Base-by-base conservation (phyloP, 2,797 vertebrate species). In the Mycteria americana region DNA sequence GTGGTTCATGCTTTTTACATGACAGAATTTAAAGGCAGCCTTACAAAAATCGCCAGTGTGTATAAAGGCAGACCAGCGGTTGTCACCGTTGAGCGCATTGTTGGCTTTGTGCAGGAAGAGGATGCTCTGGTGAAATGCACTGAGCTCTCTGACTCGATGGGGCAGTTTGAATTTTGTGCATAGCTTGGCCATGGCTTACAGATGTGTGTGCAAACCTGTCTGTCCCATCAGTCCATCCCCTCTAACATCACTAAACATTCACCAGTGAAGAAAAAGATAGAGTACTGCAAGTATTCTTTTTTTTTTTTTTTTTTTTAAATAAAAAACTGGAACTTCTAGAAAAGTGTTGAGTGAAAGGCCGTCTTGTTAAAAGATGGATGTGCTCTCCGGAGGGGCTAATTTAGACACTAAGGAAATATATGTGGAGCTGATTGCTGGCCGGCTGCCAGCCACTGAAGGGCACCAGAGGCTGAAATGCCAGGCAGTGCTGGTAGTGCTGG, bases 351-450 rank as follows among this genome's bases (percentile, higher is more conserved):
- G 84, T 81, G 84, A 89, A 94, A 88, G 43, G 46, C 69, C 0
- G 1, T 78, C 84, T 96, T 51, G 59, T 88, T 91, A 89, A 80
- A 88, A 95, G 79, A 69, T 89, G 74, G 85, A 93, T 90, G 43
- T 79, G 77, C 64, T 94, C 87, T 94, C 77, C 75, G 56, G 85
- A 94, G 92, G 94, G 93, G 70, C 96, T 81, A 95, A 94, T 96
- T 97, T 94, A 95, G 92, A 97, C 96, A 80, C 94, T 88, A 46
- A 97, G 95, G 96, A 96, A 95, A 92, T 95, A 62, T 22, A 75
- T 65, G 85, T 57, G 54, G 86, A 91, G 91, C 76, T 59, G 80
- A 50, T 92, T 65, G 50, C 93, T 68, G 70, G 96, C 93, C 2
- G 15, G 53, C 51, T 81, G 92, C 93, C 94, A 76, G 83, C 53